Evolutionary conservation across 2,113 vertebrate species (phyloP).

Genomic region (Gymnobelideus leadbeateri): DNA sequence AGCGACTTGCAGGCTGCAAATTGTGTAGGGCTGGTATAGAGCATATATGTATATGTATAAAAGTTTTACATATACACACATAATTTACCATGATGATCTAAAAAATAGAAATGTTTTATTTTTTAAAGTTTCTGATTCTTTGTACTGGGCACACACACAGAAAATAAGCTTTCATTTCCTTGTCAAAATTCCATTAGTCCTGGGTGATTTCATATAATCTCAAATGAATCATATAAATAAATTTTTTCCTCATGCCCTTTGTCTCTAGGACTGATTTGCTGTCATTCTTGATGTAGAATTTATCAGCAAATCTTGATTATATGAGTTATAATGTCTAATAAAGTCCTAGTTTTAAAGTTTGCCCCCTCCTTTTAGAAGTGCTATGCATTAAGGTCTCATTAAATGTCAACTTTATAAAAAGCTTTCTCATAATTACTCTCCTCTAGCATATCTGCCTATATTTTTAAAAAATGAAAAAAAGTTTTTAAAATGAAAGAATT

Average conservation of each 20-base stretch:
- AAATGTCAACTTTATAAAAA: background rate
- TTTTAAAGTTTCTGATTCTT: background rate
- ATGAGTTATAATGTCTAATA: background rate
- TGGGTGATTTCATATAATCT: background rate
- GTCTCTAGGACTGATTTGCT: background rate
- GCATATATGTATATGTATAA: background rate
- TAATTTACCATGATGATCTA: background rate
- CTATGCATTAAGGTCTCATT: background rate
- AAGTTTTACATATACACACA: background rate
- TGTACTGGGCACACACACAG: background rate
- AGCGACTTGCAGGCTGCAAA: no score
- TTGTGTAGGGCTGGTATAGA: no score
- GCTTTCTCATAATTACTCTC: background rate
- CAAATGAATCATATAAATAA: background rate
- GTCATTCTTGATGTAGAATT: background rate
- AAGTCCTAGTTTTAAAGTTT: background rate
- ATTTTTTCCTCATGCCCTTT: background rate
- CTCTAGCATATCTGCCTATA: background rate
- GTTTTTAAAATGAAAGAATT: background rate
- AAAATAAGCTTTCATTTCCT: background rate
- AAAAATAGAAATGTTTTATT: background rate
- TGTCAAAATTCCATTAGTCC: background rate
- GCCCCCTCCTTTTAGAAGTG: background rate
- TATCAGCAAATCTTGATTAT: background rate
- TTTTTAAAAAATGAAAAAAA: background rate